These are phyloP conservation scores for Choristoneura rosaceana DNA, from an alignment of 2,888 invertebrate species.

Conservation along the genomic window DNA sequence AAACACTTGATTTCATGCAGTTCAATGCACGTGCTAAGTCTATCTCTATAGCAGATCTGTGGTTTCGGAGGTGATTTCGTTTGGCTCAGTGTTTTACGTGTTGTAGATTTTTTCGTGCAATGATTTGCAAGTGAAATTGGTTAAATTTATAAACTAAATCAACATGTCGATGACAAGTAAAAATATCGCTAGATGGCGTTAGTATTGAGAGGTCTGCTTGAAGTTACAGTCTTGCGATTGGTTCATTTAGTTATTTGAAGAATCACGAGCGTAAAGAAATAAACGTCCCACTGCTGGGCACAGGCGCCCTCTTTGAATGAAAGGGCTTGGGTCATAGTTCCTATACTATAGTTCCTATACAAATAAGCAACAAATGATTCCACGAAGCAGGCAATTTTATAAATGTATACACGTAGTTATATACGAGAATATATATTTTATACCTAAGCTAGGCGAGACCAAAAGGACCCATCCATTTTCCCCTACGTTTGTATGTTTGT, in stretches of 20 bases:
- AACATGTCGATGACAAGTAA: not conserved
- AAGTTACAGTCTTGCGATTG: too few species aligned
- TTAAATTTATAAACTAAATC: not conserved
- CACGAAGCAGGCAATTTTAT: slow-evolving; percentile 49
- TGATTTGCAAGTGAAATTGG: not conserved
- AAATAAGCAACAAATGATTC: slow-evolving; percentile 20
- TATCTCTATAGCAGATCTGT: not conserved
- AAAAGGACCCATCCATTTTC: slow-evolving; percentile 59
- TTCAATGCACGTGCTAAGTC: not conserved
- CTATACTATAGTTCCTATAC: not conserved
- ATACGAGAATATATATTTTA: slow-evolving; percentile 58
- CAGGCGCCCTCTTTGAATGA: too few species aligned
- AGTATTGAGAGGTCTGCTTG: too few species aligned
- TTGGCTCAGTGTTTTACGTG: not conserved
- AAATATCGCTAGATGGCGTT: too few species aligned
- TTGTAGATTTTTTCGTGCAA: not conserved
- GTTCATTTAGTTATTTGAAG: too few species aligned
- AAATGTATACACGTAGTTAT: slow-evolving; percentile 51
- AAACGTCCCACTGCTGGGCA: too few species aligned
- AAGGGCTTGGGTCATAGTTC: too few species aligned
- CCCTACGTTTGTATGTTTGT: slow-evolving; percentile 52
- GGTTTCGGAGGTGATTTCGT: not conserved
- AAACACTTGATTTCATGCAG: too few species aligned
- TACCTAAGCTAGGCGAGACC: slow-evolving; percentile 74
- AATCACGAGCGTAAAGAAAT: too few species aligned